phyloP scores from a whole-genome alignment of 2,113 vertebrate genomes.

The Peromyscus californicus region DNA sequence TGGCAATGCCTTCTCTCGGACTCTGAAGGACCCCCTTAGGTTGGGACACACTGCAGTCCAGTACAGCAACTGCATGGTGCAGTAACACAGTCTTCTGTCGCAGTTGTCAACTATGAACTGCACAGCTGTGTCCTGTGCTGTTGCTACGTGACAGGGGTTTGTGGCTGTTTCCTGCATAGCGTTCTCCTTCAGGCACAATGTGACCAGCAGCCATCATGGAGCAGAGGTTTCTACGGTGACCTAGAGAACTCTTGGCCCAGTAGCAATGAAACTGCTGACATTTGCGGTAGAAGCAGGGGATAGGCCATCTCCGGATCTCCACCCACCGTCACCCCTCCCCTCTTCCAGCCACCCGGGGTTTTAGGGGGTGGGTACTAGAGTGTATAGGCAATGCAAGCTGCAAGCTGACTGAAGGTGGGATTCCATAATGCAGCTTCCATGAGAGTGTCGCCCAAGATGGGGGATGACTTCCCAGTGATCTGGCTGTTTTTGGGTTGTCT shows the following conservation, averaged over 20 bases:
- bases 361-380: neutral
- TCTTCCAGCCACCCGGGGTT: neutral
- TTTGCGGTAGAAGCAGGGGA: neutral
- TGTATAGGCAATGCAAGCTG: neutral
- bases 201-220: neutral
- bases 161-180: neutral
- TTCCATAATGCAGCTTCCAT: neutral
- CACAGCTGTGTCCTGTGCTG: neutral
- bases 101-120: neutral
- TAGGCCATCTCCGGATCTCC: neutral
- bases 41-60: no score
- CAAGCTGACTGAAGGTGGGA: neutral
- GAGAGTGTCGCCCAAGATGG: neutral
- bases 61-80: accelerated
- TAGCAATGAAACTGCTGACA: neutral
- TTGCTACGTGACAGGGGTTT: neutral
- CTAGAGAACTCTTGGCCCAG: neutral
- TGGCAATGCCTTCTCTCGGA: neutral
- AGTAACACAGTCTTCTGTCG: neutral
- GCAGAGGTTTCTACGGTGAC: neutral
- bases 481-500: neutral
- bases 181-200: neutral
- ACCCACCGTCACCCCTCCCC: neutral
- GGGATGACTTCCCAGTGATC: neutral
- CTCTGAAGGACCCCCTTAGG: neutral